Conservation (phyloP, 2,797 vertebrate genomes). For the Champsocephalus esox region DNA sequence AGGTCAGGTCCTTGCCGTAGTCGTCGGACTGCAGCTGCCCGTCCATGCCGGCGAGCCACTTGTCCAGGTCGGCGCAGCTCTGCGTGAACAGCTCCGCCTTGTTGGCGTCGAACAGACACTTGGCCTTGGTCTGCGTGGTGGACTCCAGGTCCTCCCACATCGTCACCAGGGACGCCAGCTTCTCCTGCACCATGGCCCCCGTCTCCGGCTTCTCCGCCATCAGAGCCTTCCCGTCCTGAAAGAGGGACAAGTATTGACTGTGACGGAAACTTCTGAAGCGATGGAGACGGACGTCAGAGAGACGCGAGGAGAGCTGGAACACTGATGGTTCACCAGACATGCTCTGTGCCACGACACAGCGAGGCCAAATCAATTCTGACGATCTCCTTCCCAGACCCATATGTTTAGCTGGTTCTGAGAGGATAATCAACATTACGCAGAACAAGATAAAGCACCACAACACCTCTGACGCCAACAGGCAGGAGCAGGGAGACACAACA, state of each 20-base stretch:
- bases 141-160: conserved; percentile 97
- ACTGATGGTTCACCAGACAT: no score
- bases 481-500: no score
- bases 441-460: no score
- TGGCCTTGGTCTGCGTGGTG: conserved; percentile 97
- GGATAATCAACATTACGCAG: no score
- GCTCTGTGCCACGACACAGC: no score
- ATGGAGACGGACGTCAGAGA: no score
- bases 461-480: no score
- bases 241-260: background rate
- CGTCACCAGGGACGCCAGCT: conserved; percentile 87
- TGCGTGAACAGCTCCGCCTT: conserved; percentile 98
- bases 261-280: no score
- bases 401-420: no score
- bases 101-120: conserved; percentile 97
- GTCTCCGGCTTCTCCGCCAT: conserved; percentile 97
- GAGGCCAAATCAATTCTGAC: no score
- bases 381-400: no score
- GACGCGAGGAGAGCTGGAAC: no score
- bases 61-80: conserved; percentile 97
- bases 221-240: conserved; percentile 91
- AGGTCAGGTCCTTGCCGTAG: conserved; percentile 98
- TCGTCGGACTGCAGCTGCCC: conserved; percentile 96
- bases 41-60: conserved; percentile 93
- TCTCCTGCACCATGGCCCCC: conserved; percentile 91